phyloP scores from a whole-genome alignment of 2,797 vertebrate species.

The Platalea minor region DNA sequence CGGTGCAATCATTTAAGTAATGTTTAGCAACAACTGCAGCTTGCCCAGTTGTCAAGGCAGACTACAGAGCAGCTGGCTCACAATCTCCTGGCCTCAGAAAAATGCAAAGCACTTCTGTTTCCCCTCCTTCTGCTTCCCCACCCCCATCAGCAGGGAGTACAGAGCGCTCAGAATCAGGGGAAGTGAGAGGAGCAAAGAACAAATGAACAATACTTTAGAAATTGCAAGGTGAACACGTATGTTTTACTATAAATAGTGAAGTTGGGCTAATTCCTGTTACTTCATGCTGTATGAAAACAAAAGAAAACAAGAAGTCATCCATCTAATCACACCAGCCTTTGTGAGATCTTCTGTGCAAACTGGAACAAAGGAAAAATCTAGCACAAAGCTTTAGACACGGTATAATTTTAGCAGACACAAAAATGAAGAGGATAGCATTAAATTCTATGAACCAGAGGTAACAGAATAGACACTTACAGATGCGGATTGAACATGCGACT shows the following conservation, averaged over 20 bases:
- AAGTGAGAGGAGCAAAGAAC: neutral
- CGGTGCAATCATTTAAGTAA: neutral
- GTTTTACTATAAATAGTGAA: constrained; percentile 6
- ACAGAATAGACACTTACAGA: constrained; percentile 80
- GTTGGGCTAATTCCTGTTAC: constrained; percentile 36
- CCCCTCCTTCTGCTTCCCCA: neutral
- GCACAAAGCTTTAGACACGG: neutral
- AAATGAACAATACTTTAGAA: neutral
- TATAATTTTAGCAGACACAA: neutral
- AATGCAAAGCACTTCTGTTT: neutral
- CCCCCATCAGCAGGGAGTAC: neutral
- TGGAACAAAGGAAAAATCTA: neutral
- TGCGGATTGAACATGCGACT: constrained; percentile 91
- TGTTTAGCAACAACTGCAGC: constrained; percentile 5
- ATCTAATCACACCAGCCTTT: neutral
- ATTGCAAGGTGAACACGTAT: neutral
- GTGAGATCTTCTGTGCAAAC: neutral
- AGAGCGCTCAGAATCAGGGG: neutral
- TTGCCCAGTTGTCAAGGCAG: constrained; percentile 27
- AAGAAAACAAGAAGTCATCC: neutral
- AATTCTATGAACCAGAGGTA: neutral
- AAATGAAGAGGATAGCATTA: neutral
- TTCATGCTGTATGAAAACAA: neutral
- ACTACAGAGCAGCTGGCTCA: constrained; percentile 46
- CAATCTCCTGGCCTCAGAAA: constrained; percentile 18